Base-by-base conservation (phyloP, 1,140 invertebrate species). In the Drosophila simulans region DNA sequence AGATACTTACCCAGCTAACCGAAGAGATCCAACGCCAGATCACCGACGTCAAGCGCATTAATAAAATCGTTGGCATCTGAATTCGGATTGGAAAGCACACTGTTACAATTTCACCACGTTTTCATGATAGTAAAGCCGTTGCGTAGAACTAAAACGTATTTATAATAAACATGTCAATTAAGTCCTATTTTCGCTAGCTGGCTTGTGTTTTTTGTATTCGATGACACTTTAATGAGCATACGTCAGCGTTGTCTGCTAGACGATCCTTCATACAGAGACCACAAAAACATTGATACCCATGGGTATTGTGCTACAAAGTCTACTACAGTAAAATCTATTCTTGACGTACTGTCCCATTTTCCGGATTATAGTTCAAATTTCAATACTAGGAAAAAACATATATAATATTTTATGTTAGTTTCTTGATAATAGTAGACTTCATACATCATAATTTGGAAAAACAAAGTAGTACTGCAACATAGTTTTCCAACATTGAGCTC, bases 1-100 rank as follows among this genome's bases (percentile, higher is more conserved):
- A 92, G 22, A 88, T 92, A 25, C 55, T 92, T 0, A 77, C 72
- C 5, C 77, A 92, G 49, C 63, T 92, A 56, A 70, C 72, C 25
- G 51, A 45, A 8, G 91, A 92, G 64, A 90, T 92, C 20, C 74
- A 91, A 68, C 77, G 74, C 2, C 91, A 92, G 71, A 82, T 92
- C 22, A 80, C 69, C 15, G 91, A 92, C 69, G 71, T 90, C 0
- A 92, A 91, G 63, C 89, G 91, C 20, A 91, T 92, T 12, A 92
- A 92, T 49, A 90, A 91, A 42, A 77, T 90, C 35, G 59, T 92
- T 31, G 86, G 86, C 8, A 46, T 81, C 10, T 92, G 70, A 82
- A 12, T 2, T 52, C 15, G 3, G 22, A 31, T 40, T 15, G 8
- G 5, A 13, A 20, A 58, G 11, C 57, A 55, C 37, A 25, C 59